Base-by-base conservation (phyloP, 2,113 vertebrate species). In the Otis tarda region DNA sequence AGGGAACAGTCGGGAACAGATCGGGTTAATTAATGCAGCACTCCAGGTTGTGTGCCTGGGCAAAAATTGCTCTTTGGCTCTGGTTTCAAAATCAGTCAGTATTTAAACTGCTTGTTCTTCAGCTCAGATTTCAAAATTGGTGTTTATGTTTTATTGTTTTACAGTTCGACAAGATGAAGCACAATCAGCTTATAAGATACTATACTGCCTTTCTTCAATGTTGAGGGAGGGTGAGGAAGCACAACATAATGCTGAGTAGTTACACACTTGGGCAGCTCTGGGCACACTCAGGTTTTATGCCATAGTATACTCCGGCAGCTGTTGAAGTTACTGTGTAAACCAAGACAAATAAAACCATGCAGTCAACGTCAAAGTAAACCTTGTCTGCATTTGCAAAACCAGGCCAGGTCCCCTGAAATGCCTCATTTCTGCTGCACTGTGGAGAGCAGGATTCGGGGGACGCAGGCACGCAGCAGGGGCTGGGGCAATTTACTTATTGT, bases 131-230 rank as follows among this genome's bases (percentile, higher is more conserved):
- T 92, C 89, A 70, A 92, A 95, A 96, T 81, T 10, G 9, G 35
- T 87, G 78, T 81, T 89, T 91, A 45, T 64, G 65, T 73, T 94
- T 90, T 93, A 95, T 64, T 93, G 83, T 76, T 95, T 82, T 85
- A 89, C 77, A 94, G 90, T 90, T 90, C 21, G 24, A 83, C 63
- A 68, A 90, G 79, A 96, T 71, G 75, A 94, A 88, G 91, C 81
- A 79, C 82, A 85, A 90, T 83, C 64, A 93, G 61, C 90, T 85
- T 77, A 87, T 83, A 92, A 93, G 96, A 93, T 47, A 33, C 43
- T 78, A 25, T 20, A 57, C 18, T 74, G 84, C 69, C 60, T 39
- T 81, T 85, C 85, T 85, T 92, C 89, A 88, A 83, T 82, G 84
- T 60, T 93, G 80, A 85, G 74, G 68, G 52, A 86, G 83, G 56